phyloP scores from a whole-genome alignment of 2,113 vertebrate genomes.

The Spea bombifrons region DNA sequence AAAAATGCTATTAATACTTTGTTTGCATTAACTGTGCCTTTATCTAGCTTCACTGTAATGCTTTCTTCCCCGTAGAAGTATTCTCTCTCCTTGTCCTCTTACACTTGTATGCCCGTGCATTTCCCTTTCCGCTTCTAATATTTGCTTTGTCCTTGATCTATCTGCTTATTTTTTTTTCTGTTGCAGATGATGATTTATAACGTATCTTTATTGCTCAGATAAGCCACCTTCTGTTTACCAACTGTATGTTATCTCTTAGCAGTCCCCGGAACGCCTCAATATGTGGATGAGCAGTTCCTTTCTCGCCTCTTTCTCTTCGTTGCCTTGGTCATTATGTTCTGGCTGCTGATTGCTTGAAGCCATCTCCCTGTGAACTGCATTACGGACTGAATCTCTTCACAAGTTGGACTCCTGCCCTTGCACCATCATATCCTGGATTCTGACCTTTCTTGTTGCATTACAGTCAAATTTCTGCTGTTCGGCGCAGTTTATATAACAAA shows the following conservation, averaged over 20 bases:
- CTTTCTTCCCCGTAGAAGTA: no score
- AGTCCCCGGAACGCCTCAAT: constrained; percentile 92
- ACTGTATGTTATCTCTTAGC: constrained; percentile 64
- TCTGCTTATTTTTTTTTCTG: no score
- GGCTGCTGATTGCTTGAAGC: constrained; percentile 90
- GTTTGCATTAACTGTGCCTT: no score
- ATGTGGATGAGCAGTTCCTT: constrained; percentile 94
- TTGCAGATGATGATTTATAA: no score
- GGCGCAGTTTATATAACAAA: not conserved
- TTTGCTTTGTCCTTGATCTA: no score
- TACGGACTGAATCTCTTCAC: constrained; percentile 56
- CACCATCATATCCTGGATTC: constrained; percentile 5
- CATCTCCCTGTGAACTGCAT: constrained; percentile 34
- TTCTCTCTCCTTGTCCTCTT: no score
- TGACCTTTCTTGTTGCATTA: not conserved
- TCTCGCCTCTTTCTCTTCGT: constrained; percentile 97
- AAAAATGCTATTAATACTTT: no score
- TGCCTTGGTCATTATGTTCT: constrained; percentile 97
- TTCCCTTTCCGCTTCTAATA: no score
- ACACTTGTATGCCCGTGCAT: no score
- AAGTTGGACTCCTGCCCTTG: constrained; percentile 53
- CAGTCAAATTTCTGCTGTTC: constrained; percentile 16
- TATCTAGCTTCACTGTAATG: no score
- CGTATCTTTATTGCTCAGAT: no score
- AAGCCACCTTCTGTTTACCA: no score